Base-by-base conservation (phyloP, 2,888 invertebrate species). In the Hofmannophila pseudospretella region DNA sequence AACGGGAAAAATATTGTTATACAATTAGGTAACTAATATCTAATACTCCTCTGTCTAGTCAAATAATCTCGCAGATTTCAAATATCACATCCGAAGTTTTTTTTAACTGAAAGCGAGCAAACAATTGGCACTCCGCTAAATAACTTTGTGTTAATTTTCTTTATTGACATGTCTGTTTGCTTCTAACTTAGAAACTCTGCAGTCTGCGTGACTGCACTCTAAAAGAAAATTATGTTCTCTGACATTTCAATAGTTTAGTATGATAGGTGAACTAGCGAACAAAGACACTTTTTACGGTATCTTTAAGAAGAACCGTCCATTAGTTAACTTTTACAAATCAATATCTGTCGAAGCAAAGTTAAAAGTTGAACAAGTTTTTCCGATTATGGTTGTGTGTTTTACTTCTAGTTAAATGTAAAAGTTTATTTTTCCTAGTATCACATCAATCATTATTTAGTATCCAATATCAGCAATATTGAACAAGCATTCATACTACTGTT, bases 231-330 rank as follows among this genome's bases (percentile, higher is more conserved):
- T 25, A 25, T 34, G 28, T 26, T 29, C 10, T 34, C 34, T 46
- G 45, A 45, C 45, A 46, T 44, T 44, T 44, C 28, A 45, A 48
- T 46, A 38, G 46, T 39, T 35, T 39, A 22, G 36, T 31, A 30
- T 37, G 30, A 33, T 31, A 14, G 22, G 12, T 28, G 30, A 25
- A 20, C 16, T 16, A 11, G n/a, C 2, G n/a, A 34, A 35, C 31
- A 42, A 38, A 32, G 20, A 23, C 12, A 11, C 8, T 32, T 42
- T 40, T 45, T 40, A 3, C n/a, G 14, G 3, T 29, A 1, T 29
- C 13, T 29, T 7, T 29, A 29, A 29, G 9, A 13, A 29, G 14
- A 29, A 26, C 7, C 10, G 4, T 11, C 2, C 7, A 4, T 12
- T 7, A 10, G 7, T 4, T 27, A 9, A 12, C 11, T 27, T 27